A percentile compares a stretch with the other conserved stretches of the same genome.
These are phyloP conservation scores for Lepidostoma basale DNA, from an alignment of 1,140 invertebrate species.

Conservation along the genomic window DNA sequence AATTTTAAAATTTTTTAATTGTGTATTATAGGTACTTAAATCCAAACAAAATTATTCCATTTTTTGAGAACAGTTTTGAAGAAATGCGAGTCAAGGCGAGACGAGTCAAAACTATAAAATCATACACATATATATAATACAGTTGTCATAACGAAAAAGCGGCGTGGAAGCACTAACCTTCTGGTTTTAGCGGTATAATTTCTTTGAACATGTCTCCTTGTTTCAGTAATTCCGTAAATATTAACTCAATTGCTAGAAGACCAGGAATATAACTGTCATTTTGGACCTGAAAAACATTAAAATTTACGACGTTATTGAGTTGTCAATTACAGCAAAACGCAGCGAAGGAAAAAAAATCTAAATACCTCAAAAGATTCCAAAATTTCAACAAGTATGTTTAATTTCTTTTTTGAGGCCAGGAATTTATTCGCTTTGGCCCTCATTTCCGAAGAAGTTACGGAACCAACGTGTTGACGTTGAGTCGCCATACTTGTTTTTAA, in stretches of 20 bases:
- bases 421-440: conserved; percentile 71
- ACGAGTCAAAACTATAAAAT: not conserved
- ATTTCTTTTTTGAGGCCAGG: conserved; percentile 65
- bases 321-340: not conserved
- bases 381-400: conserved; percentile 68
- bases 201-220: conserved; percentile 66
- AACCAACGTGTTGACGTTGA: conserved; percentile 30
- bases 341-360: conserved; percentile 48
- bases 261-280: conserved; percentile 61
- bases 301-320: conserved; percentile 1
- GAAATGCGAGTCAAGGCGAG: too few relatives aligned
- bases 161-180: conserved; percentile 41
- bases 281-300: conserved; percentile 55
- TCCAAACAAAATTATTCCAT: too few relatives aligned
- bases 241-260: conserved; percentile 69
- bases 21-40: too few relatives aligned
- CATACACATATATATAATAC: not conserved
- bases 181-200: conserved; percentile 61
- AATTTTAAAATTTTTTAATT: too few relatives aligned
- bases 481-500: conserved; percentile 29
- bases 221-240: conserved; percentile 70
- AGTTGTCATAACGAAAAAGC: conserved; percentile 7
- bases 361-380: conserved; percentile 67
- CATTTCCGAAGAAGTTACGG: conserved; percentile 57
- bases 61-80: too few relatives aligned